Evolutionary conservation across 2,888 invertebrate genomes (phyloP).

Genomic region (Prosapia bicincta): DNA sequence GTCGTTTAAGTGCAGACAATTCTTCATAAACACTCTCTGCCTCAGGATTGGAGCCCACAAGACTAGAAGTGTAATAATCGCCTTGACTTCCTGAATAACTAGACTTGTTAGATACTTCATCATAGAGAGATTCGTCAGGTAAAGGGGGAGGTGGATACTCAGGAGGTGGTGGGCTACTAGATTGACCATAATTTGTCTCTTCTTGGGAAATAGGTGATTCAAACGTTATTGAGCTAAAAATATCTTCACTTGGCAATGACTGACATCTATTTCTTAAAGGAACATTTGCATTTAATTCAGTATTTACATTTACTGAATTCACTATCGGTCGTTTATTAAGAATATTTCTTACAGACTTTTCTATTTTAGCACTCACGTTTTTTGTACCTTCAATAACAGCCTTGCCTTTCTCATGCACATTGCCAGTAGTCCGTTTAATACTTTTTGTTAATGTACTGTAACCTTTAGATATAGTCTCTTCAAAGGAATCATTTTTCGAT

Average conservation of each 20-base stretch:
- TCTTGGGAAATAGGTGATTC: constrained; percentile 54
- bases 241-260: constrained; percentile 55
- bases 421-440: constrained; percentile 49
- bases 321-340: constrained; percentile 42
- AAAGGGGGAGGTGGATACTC: constrained; percentile 57
- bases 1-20: constrained; percentile 29
- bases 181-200: constrained; percentile 46
- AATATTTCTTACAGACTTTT: constrained; percentile 47
- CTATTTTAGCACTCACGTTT: constrained; percentile 51
- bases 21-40: constrained; percentile 37
- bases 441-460: constrained; percentile 39
- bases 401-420: constrained; percentile 54
- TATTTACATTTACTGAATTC: constrained; percentile 33
- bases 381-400: constrained; percentile 63
- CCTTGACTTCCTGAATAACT: constrained; percentile 35
- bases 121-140: constrained; percentile 55
- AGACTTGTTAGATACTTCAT: constrained; percentile 50
- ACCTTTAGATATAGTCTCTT: constrained; percentile 43
- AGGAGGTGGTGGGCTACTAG: constrained; percentile 54
- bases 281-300: constrained; percentile 42
- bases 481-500: constrained; percentile 16
- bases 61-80: constrained; percentile 24
- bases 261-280: constrained; percentile 46
- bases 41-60: constrained; percentile 22
- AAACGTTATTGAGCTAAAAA: constrained; percentile 64